Conservation (phyloP, 2,797 vertebrate genomes). For the Leptatherina wallacei region DNA sequence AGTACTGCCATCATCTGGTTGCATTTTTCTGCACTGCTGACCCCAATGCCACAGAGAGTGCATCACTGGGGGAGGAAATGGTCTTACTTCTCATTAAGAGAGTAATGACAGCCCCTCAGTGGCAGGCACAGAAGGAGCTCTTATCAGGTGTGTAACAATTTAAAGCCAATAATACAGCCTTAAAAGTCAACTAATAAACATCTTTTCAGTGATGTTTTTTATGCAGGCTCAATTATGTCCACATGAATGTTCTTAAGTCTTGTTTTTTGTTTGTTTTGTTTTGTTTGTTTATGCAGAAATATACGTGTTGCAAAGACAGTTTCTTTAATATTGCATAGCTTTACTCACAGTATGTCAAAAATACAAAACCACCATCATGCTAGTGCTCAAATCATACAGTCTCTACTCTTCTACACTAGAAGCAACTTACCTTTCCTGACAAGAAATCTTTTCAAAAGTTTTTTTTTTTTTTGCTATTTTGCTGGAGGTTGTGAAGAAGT, state of each 20-base stretch:
- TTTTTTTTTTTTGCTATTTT: not conserved
- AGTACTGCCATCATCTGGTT: not conserved
- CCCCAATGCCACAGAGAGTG: not conserved
- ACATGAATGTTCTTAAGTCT: not conserved
- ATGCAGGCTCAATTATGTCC: not conserved
- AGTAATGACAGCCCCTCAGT: not conserved
- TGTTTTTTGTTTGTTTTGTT: not conserved
- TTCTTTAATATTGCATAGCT: not conserved
- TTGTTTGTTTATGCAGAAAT: not conserved
- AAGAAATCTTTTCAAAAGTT: conserved; percentile 11
- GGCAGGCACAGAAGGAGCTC: not conserved
- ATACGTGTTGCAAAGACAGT: not conserved
- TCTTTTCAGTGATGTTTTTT: not conserved
- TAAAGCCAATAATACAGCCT: not conserved
- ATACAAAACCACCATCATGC: not conserved
- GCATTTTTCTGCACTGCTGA: not conserved
- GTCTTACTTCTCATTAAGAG: not conserved
- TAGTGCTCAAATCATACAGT: not conserved
- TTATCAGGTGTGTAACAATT: not conserved
- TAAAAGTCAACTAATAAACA: not conserved
- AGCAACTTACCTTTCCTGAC: conserved; percentile 8
- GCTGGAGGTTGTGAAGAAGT: conserved; percentile 19
- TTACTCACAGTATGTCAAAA: not conserved
- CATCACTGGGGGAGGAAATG: not conserved
- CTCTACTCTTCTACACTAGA: conserved; percentile 7